phyloP scores from a whole-genome alignment of 2,113 vertebrate species.

The Delphinapterus leucas region DNA sequence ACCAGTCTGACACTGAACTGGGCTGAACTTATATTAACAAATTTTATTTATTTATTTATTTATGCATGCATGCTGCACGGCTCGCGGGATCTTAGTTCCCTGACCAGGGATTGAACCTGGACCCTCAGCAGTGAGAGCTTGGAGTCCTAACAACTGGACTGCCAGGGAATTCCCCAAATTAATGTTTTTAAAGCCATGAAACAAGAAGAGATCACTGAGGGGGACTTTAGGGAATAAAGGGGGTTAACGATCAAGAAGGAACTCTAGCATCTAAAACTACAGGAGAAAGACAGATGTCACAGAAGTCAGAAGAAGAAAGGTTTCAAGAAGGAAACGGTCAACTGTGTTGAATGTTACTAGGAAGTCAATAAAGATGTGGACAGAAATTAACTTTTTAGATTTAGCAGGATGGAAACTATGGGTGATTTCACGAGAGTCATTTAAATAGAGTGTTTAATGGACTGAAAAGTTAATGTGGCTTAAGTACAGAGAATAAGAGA shows the following conservation, averaged over 20 bases:
- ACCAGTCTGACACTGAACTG: not conserved
- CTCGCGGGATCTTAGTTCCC: too few relatives aligned
- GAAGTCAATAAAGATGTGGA: not conserved
- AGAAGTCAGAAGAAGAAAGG: not conserved
- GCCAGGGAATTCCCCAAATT: not conserved
- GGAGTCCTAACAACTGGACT: not conserved
- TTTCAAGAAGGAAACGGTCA: not conserved
- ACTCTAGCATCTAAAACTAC: not conserved
- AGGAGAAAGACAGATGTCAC: not conserved
- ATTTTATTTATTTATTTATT: not conserved
- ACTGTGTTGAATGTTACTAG: not conserved
- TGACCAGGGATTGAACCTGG: not conserved
- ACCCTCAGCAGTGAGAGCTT: not conserved
- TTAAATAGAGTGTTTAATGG: not conserved
- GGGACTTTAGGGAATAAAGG: not conserved
- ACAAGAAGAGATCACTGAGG: not conserved
- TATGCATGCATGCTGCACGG: too few relatives aligned
- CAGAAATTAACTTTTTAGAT: slow-evolving; percentile 30
- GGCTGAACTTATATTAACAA: not conserved
- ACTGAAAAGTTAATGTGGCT: not conserved
- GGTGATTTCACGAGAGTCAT: not conserved
- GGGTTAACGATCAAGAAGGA: not conserved
- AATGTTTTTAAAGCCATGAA: not conserved
- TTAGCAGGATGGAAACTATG: not conserved
- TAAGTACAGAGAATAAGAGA: not conserved